Percentiles rank a stretch among this genome's conserved stretches.
phyloP scores from a whole-genome alignment of 2,888 invertebrate genomes.

The Eupithecia insigniata region DNA sequence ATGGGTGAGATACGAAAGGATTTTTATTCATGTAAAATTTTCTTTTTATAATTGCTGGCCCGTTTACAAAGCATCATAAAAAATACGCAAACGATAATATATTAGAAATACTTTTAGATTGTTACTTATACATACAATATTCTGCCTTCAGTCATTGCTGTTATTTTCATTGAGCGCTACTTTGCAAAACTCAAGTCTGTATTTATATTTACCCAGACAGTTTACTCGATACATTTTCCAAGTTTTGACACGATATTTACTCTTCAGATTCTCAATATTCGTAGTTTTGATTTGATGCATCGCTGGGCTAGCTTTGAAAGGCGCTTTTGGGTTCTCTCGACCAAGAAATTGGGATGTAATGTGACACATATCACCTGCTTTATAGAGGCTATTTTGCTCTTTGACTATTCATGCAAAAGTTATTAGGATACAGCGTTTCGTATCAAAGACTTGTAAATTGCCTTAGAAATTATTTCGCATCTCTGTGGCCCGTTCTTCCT shows the following conservation, averaged over 20 bases:
- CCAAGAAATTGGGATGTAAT: constrained; percentile 58
- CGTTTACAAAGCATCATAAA: not conserved
- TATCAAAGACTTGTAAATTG: constrained; percentile 16
- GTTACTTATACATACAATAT: not conserved
- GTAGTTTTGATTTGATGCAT: constrained; percentile 61
- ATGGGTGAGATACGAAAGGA: not conserved
- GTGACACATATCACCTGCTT: constrained; percentile 38
- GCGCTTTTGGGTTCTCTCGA: constrained; percentile 51
- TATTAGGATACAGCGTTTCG: constrained; percentile 15
- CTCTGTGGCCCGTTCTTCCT: not conserved
- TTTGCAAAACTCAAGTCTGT: constrained; percentile 2
- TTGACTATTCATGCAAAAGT: constrained; percentile 39
- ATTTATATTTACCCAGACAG: constrained; percentile 22
- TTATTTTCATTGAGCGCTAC: not conserved
- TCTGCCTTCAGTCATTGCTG: not conserved
- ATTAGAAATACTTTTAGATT: not conserved
- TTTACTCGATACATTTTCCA: constrained; percentile 17
- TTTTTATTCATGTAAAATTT: not conserved
- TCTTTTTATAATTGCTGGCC: not conserved
- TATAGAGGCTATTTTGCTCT: constrained; percentile 37
- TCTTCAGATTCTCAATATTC: constrained; percentile 24
- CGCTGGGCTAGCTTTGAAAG: constrained; percentile 44
- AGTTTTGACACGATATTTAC: constrained; percentile 33
- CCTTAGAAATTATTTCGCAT: not conserved
- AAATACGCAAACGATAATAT: too few relatives aligned